Evolutionary conservation across 2,113 vertebrate genomes (phyloP).

Genomic region (Gallinago paraguaiae): DNA sequence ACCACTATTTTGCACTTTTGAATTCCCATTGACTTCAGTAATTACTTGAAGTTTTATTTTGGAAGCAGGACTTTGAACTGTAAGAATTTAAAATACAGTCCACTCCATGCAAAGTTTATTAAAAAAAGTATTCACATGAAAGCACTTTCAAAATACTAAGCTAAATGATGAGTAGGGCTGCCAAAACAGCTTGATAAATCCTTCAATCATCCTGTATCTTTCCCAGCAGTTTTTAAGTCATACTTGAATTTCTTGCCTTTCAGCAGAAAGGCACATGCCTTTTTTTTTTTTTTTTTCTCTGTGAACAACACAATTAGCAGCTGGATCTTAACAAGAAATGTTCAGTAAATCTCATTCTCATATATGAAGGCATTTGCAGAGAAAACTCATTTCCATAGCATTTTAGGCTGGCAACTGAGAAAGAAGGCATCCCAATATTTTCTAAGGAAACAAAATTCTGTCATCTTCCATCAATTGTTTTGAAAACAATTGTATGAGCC

Average conservation of each 20-base stretch:
- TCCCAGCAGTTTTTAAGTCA: constrained; percentile 48
- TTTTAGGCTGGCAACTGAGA: not conserved
- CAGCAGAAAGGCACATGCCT: constrained; percentile 19
- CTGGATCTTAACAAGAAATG: constrained; percentile 28
- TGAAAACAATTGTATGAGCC: not conserved
- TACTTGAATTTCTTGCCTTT: constrained; percentile 54
- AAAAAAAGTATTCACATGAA: not conserved
- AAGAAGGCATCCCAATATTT: not conserved
- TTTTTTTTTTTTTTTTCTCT: not conserved
- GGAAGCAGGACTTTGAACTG: not conserved
- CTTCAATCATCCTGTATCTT: constrained; percentile 34
- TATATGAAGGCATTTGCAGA: constrained; percentile 39
- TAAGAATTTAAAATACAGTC: not conserved
- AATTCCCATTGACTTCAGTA: not conserved
- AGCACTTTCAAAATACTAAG: constrained; percentile 15
- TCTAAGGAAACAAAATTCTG: not conserved
- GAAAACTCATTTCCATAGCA: not conserved
- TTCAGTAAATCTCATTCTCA: constrained; percentile 38
- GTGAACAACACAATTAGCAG: constrained; percentile 46
- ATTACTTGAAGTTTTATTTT: not conserved
- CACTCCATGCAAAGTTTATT: not conserved
- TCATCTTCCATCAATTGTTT: not conserved
- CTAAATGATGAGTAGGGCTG: constrained; percentile 11
- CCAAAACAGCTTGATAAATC: constrained; percentile 11
- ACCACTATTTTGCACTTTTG: not conserved